Evolutionary conservation across 2,113 vertebrate species (phyloP).

Genomic region (Macaca fascicularis): T2T-MFA8v1.1 NC_088385.1:82730001-82730500

Average conservation of each 20-base stretch:
- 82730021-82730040: background rate
- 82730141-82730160: background rate
- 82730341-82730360: background rate
- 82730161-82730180: background rate
- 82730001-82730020: background rate
- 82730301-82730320: background rate
- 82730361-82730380: background rate
- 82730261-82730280: background rate
- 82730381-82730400: background rate
- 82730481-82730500: background rate
- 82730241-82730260: background rate
- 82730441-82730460: background rate
- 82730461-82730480: background rate
- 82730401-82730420: constrained; percentile 11
- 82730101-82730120: background rate
- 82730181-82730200: background rate
- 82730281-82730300: background rate
- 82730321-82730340: background rate
- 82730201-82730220: background rate
- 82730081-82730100: background rate
- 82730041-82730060: background rate
- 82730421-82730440: background rate
- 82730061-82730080: background rate
- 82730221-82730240: background rate
- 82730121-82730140: background rate